Conservation (phyloP, 2,113 vertebrate species). For the Megaceryle torquata region DNA sequence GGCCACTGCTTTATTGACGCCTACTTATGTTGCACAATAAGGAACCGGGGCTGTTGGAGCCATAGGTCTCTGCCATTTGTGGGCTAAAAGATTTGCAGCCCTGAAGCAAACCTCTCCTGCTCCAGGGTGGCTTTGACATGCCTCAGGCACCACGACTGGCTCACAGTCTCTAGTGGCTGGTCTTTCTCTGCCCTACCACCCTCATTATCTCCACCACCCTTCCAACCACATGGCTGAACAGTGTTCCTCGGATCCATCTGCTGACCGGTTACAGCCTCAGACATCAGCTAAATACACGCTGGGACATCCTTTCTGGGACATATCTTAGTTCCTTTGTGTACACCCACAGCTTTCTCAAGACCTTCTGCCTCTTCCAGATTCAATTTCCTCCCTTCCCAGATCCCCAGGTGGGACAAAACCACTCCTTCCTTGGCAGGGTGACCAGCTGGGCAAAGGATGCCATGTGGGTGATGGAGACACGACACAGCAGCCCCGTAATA, state of each 20-base stretch:
- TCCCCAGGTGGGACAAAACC: background rate
- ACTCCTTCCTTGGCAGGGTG: rapidly evolving
- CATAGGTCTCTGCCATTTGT: background rate
- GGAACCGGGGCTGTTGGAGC: rapidly evolving
- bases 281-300: background rate
- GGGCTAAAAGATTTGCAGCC: background rate
- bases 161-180: rapidly evolving
- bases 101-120: background rate
- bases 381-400: background rate
- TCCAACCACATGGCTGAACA: rapidly evolving
- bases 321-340: background rate
- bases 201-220: background rate
- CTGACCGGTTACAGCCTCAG: background rate
- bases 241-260: rapidly evolving
- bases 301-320: background rate
- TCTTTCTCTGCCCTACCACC: background rate
- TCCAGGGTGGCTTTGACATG: rapidly evolving
- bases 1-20: rapidly evolving
- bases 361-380: background rate
- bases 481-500: rapidly evolving
- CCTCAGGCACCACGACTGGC: background rate
- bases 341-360: background rate
- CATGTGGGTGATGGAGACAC: rapidly evolving
- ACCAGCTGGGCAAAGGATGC: background rate
- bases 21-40: rapidly evolving